Evolutionary conservation across 2,888 invertebrate species (phyloP).

Genomic region (Congeria kusceri): DNA sequence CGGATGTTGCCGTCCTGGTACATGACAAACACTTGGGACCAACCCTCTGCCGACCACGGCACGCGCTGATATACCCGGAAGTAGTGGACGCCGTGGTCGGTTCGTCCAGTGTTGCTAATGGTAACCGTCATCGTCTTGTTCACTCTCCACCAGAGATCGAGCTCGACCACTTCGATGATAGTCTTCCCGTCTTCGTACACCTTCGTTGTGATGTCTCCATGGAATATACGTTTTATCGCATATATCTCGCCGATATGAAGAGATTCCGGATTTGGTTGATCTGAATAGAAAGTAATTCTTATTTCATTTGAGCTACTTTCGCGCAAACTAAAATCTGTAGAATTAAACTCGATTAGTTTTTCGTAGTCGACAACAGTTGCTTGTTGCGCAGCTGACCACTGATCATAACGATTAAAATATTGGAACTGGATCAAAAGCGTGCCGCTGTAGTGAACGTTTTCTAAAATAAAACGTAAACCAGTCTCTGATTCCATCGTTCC

Average conservation of each 20-base stretch:
- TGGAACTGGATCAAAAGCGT: slow-evolving; percentile 43
- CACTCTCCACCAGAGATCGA: slow-evolving; percentile 73
- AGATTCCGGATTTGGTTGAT: not conserved
- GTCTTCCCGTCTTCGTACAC: slow-evolving; percentile 58
- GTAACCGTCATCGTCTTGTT: slow-evolving; percentile 69
- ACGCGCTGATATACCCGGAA: slow-evolving; percentile 63
- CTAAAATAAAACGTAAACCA: slow-evolving; percentile 60
- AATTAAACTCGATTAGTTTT: slow-evolving; percentile 31
- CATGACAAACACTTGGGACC: slow-evolving; percentile 71
- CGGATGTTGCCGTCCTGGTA: slow-evolving; percentile 75
- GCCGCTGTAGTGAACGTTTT: slow-evolving; percentile 16
- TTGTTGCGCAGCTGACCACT: slow-evolving; percentile 26
- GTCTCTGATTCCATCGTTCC: slow-evolving; percentile 70
- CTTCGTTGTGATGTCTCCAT: slow-evolving; percentile 45
- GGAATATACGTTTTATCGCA: slow-evolving; percentile 58
- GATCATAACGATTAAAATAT: slow-evolving; percentile 47
- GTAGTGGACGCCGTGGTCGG: slow-evolving; percentile 57
- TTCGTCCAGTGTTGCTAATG: slow-evolving; percentile 37
- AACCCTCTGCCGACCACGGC: slow-evolving; percentile 65
- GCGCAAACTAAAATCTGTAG: slow-evolving; percentile 69
- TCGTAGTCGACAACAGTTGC: slow-evolving; percentile 31
- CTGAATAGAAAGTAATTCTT: slow-evolving; percentile 48
- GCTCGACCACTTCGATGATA: slow-evolving; percentile 66
- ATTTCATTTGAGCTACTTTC: slow-evolving; percentile 61
- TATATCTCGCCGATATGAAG: slow-evolving; percentile 54